Percentiles rank a stretch among this genome's conserved stretches.
Conservation (phyloP, 35 echinoderm and acorn worm species). For the Ophiothrix spiculata region DNA sequence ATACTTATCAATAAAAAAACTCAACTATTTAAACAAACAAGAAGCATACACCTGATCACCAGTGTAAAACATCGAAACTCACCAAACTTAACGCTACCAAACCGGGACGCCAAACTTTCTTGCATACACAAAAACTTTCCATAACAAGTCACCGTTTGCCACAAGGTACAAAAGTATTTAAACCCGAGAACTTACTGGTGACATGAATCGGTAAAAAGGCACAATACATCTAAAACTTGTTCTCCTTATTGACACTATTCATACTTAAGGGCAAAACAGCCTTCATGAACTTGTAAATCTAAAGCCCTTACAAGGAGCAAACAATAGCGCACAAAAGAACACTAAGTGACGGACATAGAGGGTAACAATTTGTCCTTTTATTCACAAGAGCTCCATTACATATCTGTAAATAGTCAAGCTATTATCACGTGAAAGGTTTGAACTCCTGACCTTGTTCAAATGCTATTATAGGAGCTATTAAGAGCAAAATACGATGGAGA, state of each 20-base stretch:
- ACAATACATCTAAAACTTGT: background rate
- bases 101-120: too few relatives aligned
- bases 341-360: background rate
- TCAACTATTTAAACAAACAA: too few relatives aligned
- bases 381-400: background rate
- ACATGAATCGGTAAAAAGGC: background rate
- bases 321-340: background rate
- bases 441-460: background rate
- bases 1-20: too few relatives aligned
- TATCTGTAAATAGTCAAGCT: background rate
- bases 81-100: too few relatives aligned
- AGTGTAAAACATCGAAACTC: too few relatives aligned
- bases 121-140: too few relatives aligned
- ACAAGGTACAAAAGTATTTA: background rate
- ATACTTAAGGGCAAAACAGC: background rate
- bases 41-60: too few relatives aligned
- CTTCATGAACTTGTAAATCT: background rate
- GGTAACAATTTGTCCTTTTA: background rate
- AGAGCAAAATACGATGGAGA: constrained; percentile 5
- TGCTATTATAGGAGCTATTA: background rate
- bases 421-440: constrained; percentile 4
- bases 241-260: background rate
- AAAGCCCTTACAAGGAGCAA: background rate
- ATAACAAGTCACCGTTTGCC: too few relatives aligned
- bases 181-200: background rate